Evolutionary conservation across 2,888 invertebrate genomes (phyloP).

Genomic region (Leucophenga montana): DNA sequence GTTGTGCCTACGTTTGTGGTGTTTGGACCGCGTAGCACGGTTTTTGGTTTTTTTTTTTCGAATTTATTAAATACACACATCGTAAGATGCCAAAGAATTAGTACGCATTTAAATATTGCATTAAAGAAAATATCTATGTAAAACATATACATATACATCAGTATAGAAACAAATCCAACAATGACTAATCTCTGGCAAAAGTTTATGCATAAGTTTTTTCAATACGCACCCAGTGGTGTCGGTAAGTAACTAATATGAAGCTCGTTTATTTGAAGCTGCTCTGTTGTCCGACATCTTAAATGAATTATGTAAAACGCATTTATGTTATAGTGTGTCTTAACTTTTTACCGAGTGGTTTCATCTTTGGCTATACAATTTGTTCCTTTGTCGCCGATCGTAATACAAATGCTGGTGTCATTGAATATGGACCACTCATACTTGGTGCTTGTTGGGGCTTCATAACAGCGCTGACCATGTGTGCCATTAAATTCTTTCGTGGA

Average conservation of each 20-base stretch:
- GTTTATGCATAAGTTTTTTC: constrained; percentile 56
- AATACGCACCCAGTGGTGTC: constrained; percentile 63
- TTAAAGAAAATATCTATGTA: no score
- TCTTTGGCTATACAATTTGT: constrained; percentile 68
- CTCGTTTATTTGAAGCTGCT: not conserved
- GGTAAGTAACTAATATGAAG: constrained; percentile 48
- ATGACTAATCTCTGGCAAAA: constrained; percentile 61
- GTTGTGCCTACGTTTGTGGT: no score
- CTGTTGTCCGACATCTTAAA: no score
- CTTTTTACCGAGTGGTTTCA: constrained; percentile 66
- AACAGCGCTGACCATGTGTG: constrained; percentile 52
- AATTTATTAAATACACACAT: no score
- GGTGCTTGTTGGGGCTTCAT: constrained; percentile 58
- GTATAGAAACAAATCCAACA: not conserved
- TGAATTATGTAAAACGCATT: constrained; percentile 22
- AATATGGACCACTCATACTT: constrained; percentile 67
- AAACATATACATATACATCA: not conserved
- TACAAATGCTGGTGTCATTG: constrained; percentile 44
- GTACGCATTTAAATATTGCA: no score
- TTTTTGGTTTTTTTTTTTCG: no score
- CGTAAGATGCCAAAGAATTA: no score
- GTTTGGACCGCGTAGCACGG: no score
- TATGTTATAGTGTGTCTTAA: constrained; percentile 57
- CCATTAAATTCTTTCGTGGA: constrained; percentile 58
- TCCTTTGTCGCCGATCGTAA: constrained; percentile 63